Evolutionary conservation across 2,797 vertebrate genomes (phyloP), one percentile per base, ranked within the genome.

Genomic region (Cuniculus paca): DNA sequence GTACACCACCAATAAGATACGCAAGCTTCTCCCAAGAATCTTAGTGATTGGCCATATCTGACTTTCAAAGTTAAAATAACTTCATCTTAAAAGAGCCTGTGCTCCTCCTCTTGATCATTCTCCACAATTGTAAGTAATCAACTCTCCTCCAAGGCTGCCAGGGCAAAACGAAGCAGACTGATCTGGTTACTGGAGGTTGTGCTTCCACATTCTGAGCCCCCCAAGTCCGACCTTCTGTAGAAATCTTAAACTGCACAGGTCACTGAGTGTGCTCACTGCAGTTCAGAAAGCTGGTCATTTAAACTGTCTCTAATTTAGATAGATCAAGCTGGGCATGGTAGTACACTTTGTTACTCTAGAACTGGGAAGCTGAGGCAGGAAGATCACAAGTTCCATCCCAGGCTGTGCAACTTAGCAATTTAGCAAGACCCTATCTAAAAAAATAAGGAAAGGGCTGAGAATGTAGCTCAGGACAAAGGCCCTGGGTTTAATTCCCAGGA

Each of bases 181-280:
- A 45, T 86, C 94, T 0, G 17, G 88, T 95, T 68, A 68, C 3
- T 36, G 83, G n/a, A 28, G 31, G 24, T 11, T 17, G 48, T 31
- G 50, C 42, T 77, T 85, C 89, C 65, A 88, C 88, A 79, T 96
- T 97, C 97, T 92, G 58, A 96, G 26, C 74, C 95, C 82, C 88
- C 95, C 97, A 97, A 96, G 95, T 96, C 50, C 88, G 58, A 36
- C 34, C 28, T 94, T 72, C 80, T 91, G 24, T 52, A 45, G 72
- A 91, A 70, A 6, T 2, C 90, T 45, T 61, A 63, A 34, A 19
- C 50, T 48, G 28, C 58, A 5, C 36, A 48, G 45, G 42, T 31
- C 42, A 74, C 72, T 54, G 86, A 96, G 77, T 93, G 74, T 86
- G 87, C 91, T 98, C 90, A 79, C 48, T 85, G 6, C 26, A 78